Evolutionary conservation across 2,888 invertebrate genomes (phyloP).

Genomic region (Dolichopus griseipennis): DNA sequence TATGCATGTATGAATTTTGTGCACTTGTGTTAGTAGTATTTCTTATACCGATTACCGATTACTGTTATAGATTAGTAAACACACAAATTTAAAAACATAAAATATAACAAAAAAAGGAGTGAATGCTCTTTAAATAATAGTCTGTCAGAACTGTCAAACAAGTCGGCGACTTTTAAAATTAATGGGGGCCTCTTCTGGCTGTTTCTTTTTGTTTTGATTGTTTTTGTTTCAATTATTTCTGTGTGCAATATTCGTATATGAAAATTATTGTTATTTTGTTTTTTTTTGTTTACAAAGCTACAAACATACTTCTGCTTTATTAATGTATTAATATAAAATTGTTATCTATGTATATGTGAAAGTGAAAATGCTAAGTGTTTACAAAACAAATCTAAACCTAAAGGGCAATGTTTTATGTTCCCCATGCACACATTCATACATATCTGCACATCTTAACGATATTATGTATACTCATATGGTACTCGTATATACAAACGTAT

Average conservation of each 20-base stretch:
- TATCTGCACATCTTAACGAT: not conserved
- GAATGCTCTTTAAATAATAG: slow-evolving; percentile 42
- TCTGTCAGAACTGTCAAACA: slow-evolving; percentile 46
- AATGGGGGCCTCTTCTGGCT: slow-evolving; percentile 33
- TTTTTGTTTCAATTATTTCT: not conserved
- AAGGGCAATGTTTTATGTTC: not conserved
- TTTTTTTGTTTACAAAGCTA: not conserved
- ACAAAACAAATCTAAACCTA: not conserved
- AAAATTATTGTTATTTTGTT: not conserved
- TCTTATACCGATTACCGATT: slow-evolving; percentile 21
- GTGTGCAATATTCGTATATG: not conserved
- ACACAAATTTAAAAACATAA: slow-evolving; percentile 18
- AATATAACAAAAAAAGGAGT: not conserved
- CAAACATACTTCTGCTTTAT: no score
- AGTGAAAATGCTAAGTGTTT: not conserved
- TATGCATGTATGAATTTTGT: not conserved
- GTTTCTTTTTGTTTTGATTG: slow-evolving; percentile 18
- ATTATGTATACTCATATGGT: not conserved
- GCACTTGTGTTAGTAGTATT: not conserved
- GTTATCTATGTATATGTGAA: not conserved
- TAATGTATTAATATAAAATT: not conserved
- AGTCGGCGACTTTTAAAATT: slow-evolving; percentile 43
- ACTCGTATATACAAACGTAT: no score
- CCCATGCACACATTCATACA: not conserved
- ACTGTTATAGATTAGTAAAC: slow-evolving; percentile 24